phyloP scores from a whole-genome alignment of 2,113 vertebrate genomes.

The Tenebrosternarchus preto region DNA sequence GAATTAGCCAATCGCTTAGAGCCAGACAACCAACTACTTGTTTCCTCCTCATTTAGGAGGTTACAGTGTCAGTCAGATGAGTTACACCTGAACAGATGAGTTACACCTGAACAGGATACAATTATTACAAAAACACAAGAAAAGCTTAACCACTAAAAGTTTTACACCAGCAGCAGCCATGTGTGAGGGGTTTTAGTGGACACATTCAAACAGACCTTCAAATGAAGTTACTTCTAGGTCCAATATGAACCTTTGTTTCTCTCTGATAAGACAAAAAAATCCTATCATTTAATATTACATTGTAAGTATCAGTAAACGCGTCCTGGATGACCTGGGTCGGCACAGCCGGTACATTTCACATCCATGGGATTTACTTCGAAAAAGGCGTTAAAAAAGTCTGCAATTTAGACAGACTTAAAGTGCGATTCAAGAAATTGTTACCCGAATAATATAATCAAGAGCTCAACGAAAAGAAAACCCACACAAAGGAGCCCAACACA shows the following conservation, averaged over 20 bases:
- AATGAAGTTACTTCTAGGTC: constrained; percentile 81
- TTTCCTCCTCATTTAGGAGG: too few relatives aligned
- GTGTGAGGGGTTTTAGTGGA: background rate
- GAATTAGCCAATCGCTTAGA: background rate
- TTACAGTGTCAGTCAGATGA: too few relatives aligned
- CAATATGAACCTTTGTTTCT: constrained; percentile 85
- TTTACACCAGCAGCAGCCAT: background rate
- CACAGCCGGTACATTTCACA: constrained; percentile 78
- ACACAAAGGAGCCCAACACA: constrained; percentile 52
- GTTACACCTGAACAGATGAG: too few relatives aligned
- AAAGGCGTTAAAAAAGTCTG: constrained; percentile 5
- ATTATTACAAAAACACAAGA: background rate
- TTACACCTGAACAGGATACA: too few relatives aligned
- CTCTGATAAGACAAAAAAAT: constrained; percentile 66
- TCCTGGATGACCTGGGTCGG: constrained; percentile 38
- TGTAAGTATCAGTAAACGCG: background rate
- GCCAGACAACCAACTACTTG: too few relatives aligned
- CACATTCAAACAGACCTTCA: constrained; percentile 47
- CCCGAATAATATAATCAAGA: background rate
- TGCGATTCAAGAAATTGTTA: background rate
- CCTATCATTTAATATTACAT: constrained; percentile 59
- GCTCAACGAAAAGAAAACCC: constrained; percentile 47
- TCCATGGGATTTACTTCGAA: constrained; percentile 81
- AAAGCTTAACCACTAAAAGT: background rate
- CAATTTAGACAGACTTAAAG: constrained; percentile 17